Conservation (phyloP, 2,888 invertebrate species). For the Amblyjoppa fuscipennis region DNA sequence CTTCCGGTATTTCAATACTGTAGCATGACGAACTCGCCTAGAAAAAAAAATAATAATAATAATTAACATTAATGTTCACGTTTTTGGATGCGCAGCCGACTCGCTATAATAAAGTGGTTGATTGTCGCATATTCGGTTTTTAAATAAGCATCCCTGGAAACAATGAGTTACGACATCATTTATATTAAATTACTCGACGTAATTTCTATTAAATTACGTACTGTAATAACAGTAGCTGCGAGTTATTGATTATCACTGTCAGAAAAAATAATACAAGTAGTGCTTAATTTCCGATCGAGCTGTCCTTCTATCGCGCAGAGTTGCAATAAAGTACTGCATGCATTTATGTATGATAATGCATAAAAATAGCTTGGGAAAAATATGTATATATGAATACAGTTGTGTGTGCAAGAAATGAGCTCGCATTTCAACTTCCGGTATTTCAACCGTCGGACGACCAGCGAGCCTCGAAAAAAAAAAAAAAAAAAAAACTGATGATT, state of each 20-base stretch:
- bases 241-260: too few relatives aligned
- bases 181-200: too few relatives aligned
- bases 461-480: neutral
- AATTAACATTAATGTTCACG: neutral
- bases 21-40: neutral
- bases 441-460: neutral
- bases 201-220: too few relatives aligned
- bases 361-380: neutral
- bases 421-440: neutral
- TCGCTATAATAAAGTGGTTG: too few relatives aligned
- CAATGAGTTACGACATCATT: too few relatives aligned
- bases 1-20: neutral
- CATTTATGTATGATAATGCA: too few relatives aligned
- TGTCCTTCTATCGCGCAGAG: conserved; percentile 3
- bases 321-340: neutral
- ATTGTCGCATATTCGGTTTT: too few relatives aligned
- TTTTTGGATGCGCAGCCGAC: neutral
- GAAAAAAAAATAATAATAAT: neutral
- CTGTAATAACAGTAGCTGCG: too few relatives aligned
- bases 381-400: neutral
- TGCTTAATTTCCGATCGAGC: conserved; percentile 20
- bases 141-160: too few relatives aligned
- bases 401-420: neutral
- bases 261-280: neutral
- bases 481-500: neutral